Base-by-base conservation (phyloP, 2,888 invertebrate genomes). In the Drosophila mulleri region DNA sequence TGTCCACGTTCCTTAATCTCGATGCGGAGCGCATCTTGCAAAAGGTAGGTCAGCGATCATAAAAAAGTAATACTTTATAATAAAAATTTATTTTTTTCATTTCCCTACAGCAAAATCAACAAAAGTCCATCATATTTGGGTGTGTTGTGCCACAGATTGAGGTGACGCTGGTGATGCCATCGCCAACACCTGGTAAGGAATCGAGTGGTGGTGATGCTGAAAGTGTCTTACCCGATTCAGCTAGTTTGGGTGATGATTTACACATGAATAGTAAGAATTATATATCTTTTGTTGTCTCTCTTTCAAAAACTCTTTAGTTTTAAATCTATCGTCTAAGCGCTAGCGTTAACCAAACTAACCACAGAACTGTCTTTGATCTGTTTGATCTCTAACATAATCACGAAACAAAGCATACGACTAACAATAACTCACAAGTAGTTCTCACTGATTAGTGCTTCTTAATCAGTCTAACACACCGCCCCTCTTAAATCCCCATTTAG, bases 111-210 rank as follows among this genome's bases (percentile, higher is more conserved):
- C 91, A 93, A 92, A 91, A 91, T 82, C 83, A 88, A 57, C 91
- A 91, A 78, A 93, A 93, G 83, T 93, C 93, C 7, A 93, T 97
- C 78, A 95, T 96, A 35, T 93, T 97, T 61, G 97, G 97, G 5
- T 95, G 97, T 70, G 94, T 97, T 75, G 94, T 98, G 67, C 97
- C 98, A 18, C 97, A 98, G 91, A 94, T 97, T 50, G 98, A 98
- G 93, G 93, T 98, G 67, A 98, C 97, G 0, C 94, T 98, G 82
- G 96, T 98, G 72, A 96, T 97, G 94, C 97, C 97, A 41, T 95
- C 96, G 69, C 96, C 95, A 92, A 96, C 96, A 89, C 96, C 96
- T 45, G 97, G 97, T 11, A 97, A 97, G 92, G 97, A 97, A 94
- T 97, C 97, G 72, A 97, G 96, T 63, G 95, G 95, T 68, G 95